phyloP scores from a whole-genome alignment of 2,113 vertebrate genomes.

The Pterocles gutturalis region DNA sequence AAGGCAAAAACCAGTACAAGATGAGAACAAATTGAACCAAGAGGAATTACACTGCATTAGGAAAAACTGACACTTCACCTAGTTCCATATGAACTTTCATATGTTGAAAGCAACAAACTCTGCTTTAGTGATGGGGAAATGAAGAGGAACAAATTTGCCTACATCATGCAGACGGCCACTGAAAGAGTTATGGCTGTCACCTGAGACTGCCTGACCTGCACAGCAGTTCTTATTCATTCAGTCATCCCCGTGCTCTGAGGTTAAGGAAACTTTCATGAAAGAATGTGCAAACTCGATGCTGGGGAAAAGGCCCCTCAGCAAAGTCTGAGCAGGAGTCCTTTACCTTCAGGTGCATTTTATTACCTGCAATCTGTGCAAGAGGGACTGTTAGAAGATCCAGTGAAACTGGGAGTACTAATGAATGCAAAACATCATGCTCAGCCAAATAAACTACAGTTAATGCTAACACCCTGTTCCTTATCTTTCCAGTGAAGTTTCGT shows the following conservation, averaged over 20 bases:
- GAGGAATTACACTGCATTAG: not conserved
- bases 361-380: not conserved
- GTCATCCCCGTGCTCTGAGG: not conserved
- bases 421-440: not conserved
- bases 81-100: not conserved
- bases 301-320: not conserved
- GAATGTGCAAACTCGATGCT: not conserved
- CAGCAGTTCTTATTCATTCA: not conserved
- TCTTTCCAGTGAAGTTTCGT: conserved; percentile 62
- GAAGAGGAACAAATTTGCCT: not conserved
- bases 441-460: not conserved
- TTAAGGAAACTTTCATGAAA: not conserved
- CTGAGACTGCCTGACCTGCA: not conserved
- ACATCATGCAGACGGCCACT: too few species aligned
- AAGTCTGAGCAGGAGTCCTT: not conserved
- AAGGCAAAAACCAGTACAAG: not conserved
- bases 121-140: not conserved
- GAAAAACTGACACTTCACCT: not conserved
- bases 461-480: not conserved
- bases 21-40: not conserved
- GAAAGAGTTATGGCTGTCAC: not conserved
- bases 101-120: not conserved
- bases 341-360: not conserved
- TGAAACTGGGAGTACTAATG: not conserved
- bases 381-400: not conserved